Evolutionary conservation across 1,140 invertebrate genomes (phyloP), one percentile per base, ranked within the genome.

Genomic region (Chrysomallon squamiferum): DNA sequence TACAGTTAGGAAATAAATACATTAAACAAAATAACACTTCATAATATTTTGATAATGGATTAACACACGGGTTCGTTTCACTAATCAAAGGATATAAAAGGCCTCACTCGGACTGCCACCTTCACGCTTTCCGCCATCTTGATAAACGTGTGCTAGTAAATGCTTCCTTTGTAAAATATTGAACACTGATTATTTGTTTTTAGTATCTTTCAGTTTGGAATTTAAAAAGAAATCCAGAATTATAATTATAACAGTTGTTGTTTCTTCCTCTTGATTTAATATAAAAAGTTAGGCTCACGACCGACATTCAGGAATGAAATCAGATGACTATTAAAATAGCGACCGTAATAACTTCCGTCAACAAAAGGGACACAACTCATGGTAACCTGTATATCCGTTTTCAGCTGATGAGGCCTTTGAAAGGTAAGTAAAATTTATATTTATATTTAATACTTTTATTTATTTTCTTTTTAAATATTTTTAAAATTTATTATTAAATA

Each of bases 81-180:
- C 25, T 3, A n/a, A 29, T 6, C 73, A 86, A 87, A 88, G 85
- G 78, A 87, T 87, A 85, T 89, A 82, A 90, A 90, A 67, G 89
- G 89, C 27, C 89, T 82, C 35, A 90, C 88, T 66, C 89, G 72
- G 6, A 90, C 88, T 11, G 89, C 89, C 25, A 90, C 89, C 74
- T 86, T 85, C 1, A 90, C 84, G 74, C 86, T 88, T 74, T 90
- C 89, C 32, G 84, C 79, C 68, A 73, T 74, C 38, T 72, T 78
- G 33, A 18, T n/a, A n/a, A n/a, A n/a, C n/a, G 11, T 58, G 29
- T 2, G n/a, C 27, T 32, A 13, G n/a, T 27, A 22, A 15, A 13
- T 22, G 2, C 22, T 22, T 4, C 11, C 15, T 20, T 30, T 27
- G n/a, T 54, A 3, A 20, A 22, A 15, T 11, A 4, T 30, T 30